These are phyloP conservation scores for Pentalonia nigronervosa DNA, from an alignment of 1,140 invertebrate species.

Conservation along the genomic window DNA sequence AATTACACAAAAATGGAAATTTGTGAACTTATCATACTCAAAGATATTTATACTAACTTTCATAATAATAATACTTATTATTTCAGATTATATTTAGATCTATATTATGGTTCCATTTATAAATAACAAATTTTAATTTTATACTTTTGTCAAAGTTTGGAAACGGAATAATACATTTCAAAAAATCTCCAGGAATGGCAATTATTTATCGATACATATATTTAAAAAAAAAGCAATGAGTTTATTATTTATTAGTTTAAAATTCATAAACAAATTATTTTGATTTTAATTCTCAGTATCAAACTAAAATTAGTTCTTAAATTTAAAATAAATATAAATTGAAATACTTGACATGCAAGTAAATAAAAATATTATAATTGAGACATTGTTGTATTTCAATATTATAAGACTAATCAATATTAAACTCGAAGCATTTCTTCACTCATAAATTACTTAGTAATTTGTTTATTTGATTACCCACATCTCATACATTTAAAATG, in stretches of 20 bases:
- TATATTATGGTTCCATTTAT: background rate
- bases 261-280: background rate
- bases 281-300: background rate
- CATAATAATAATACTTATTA: background rate
- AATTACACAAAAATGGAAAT: background rate
- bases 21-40: background rate
- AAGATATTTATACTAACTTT: background rate
- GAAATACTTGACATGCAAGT: too few species aligned
- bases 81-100: background rate
- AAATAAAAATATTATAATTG: background rate
- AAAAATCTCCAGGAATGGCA: background rate
- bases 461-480: background rate
- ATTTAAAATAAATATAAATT: background rate
- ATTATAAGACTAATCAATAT: background rate
- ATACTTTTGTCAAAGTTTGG: background rate
- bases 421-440: background rate
- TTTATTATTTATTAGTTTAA: too few species aligned
- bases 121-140: background rate
- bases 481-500: too few species aligned
- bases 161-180: background rate
- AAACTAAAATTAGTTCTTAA: background rate
- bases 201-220: background rate
- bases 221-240: background rate
- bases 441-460: background rate
- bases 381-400: background rate